phyloP scores from a whole-genome alignment of 2,888 invertebrate genomes.

The Mimachlamys varia region DNA sequence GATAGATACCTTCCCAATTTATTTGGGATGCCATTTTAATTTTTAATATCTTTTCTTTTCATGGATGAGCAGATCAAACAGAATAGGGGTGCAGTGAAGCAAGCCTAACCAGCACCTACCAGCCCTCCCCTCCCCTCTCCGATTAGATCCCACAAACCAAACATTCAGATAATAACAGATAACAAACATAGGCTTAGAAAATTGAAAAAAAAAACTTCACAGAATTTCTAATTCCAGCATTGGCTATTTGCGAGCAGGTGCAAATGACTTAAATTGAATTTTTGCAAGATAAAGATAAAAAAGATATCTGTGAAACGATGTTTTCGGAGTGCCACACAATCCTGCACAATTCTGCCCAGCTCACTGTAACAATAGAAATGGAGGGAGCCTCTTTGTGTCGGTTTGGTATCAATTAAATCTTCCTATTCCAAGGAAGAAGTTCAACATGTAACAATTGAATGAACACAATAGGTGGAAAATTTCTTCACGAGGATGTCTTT shows the following conservation, averaged over 20 bases:
- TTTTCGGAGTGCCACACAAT: not conserved
- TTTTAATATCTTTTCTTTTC: slow-evolving; percentile 35
- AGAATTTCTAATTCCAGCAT: not conserved
- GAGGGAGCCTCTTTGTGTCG: not conserved
- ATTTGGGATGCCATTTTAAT: slow-evolving; percentile 23
- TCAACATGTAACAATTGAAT: slow-evolving; percentile 10
- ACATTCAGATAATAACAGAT: slow-evolving; percentile 9
- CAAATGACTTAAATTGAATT: slow-evolving; percentile 19
- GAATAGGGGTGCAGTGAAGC: not conserved
- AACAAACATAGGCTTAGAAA: slow-evolving; percentile 3
- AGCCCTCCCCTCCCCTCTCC: not conserved
- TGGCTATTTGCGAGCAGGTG: slow-evolving; percentile 11
- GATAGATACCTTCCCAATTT: not conserved
- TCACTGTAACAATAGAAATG: slow-evolving; percentile 1
- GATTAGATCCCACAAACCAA: slow-evolving; percentile 19
- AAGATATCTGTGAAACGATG: not conserved
- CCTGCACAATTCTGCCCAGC: slow-evolving; percentile 20
- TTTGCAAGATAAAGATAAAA: slow-evolving; percentile 20
- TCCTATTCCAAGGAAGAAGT: not conserved
- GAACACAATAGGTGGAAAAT: not conserved
- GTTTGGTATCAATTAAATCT: slow-evolving; percentile 10
- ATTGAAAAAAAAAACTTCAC: not conserved
- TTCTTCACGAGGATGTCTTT: not conserved
- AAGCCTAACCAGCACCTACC: not conserved
- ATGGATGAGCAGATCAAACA: slow-evolving; percentile 27